A percentile compares a stretch with the other conserved stretches of the same genome.
Conservation (phyloP, 2,113 vertebrate genomes). For the Corythaixoides concolor region DNA sequence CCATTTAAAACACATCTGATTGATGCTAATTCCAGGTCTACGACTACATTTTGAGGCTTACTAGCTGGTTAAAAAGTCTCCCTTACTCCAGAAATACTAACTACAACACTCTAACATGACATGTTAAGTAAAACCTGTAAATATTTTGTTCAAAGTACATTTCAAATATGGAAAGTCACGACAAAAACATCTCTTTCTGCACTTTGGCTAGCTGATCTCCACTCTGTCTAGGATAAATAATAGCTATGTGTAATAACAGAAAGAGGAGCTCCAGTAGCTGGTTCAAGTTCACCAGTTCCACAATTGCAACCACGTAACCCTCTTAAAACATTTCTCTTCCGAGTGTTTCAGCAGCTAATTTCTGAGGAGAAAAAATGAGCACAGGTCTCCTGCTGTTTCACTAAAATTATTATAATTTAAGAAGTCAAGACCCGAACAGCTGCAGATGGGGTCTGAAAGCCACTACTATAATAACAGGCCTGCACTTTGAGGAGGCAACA, state of each 20-base stretch:
- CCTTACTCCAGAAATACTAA: neutral
- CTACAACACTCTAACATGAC: neutral
- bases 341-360: conserved; percentile 15
- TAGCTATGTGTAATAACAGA: neutral
- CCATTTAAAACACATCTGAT: neutral
- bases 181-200: neutral
- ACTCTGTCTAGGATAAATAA: neutral
- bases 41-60: neutral
- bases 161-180: neutral
- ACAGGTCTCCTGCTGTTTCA: conserved; percentile 6
- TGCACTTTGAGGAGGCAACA: neutral
- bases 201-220: neutral
- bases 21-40: neutral
- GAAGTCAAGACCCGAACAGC: conserved; percentile 20
- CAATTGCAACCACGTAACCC: neutral
- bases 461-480: neutral
- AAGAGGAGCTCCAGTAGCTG: neutral
- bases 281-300: conserved; percentile 7
- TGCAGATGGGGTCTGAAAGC: conserved; percentile 27
- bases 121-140: neutral
- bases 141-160: neutral
- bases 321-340: conserved; percentile 21
- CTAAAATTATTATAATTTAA: conserved; percentile 36
- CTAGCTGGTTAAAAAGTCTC: neutral
- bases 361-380: neutral